Conservation (phyloP, 2,113 vertebrate genomes). For the Lepidothrix coronata region DNA sequence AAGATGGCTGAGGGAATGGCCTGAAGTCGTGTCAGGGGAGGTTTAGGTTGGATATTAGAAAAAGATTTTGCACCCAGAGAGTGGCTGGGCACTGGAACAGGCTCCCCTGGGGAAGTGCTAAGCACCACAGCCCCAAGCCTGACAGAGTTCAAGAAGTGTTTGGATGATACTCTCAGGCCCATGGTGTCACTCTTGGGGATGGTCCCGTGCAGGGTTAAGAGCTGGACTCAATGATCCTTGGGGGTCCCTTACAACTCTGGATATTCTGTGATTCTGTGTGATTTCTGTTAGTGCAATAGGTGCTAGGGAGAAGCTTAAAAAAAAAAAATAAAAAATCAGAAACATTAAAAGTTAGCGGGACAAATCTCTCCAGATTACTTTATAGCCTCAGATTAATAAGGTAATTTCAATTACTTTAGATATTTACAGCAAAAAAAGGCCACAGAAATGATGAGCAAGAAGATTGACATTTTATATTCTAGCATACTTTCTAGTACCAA, state of each 20-base stretch:
- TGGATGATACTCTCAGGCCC: background rate
- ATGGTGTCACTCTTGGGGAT: background rate
- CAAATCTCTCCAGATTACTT: background rate
- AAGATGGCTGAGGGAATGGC: background rate
- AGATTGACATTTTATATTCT: background rate
- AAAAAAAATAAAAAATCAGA: background rate
- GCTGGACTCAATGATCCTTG: background rate
- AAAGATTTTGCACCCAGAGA: background rate
- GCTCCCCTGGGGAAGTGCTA: background rate
- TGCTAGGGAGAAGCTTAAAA: background rate
- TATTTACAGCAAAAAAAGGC: background rate
- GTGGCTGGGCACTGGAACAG: background rate
- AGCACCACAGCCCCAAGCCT: background rate
- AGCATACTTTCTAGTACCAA: background rate
- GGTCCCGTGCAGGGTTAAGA: background rate
- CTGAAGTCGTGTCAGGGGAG: background rate
- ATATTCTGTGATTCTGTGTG: background rate
- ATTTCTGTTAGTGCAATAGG: background rate
- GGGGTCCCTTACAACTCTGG: background rate
- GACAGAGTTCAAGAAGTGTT: background rate
- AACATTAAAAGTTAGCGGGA: background rate
- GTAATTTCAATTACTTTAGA: background rate
- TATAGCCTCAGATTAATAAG: background rate
- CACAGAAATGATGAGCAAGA: background rate
- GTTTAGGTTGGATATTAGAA: background rate